Evolutionary conservation across 2,888 invertebrate genomes (phyloP).

Genomic region (Gymnoscelis rufifasciata): DNA sequence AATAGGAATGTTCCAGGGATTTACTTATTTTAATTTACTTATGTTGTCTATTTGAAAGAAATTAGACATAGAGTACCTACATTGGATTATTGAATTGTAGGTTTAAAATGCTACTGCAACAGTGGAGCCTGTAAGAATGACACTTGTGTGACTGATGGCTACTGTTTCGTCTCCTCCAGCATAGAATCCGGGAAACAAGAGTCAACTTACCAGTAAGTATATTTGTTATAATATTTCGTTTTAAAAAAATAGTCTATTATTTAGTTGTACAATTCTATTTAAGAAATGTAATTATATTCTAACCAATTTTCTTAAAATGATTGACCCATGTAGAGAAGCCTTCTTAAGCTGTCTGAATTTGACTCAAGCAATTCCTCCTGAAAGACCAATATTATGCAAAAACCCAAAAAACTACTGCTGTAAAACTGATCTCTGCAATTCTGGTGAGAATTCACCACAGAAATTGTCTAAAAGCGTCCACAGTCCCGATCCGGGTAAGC

Average conservation of each 20-base stretch:
- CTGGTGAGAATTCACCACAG: conserved; percentile 55
- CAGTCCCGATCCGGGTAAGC: conserved; percentile 63
- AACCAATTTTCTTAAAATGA: conserved; percentile 57
- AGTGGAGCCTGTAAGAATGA: conserved; percentile 87
- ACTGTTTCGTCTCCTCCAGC: conserved; percentile 90
- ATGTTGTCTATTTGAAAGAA: no score
- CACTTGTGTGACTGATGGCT: conserved; percentile 93
- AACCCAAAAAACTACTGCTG: conserved; percentile 65
- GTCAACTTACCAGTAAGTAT: conserved; percentile 88
- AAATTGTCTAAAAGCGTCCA: conserved; percentile 53
- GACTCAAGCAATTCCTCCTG: conserved; percentile 77
- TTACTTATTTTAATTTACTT: no score
- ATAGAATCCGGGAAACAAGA: conserved; percentile 80
- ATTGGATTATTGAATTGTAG: conserved; percentile 61
- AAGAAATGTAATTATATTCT: no score
- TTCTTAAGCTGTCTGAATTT: conserved; percentile 78
- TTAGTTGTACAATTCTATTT: no score
- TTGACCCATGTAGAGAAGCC: conserved; percentile 62
- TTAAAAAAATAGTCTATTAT: no score
- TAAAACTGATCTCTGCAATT: conserved; percentile 68
- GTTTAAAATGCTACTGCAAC: conserved; percentile 92
- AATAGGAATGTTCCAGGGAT: no score
- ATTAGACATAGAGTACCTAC: no score
- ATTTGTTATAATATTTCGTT: neutral
- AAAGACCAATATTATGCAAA: conserved; percentile 64